Base-by-base conservation (phyloP, 2,888 invertebrate species). In the Abrostola tripartita region DNA sequence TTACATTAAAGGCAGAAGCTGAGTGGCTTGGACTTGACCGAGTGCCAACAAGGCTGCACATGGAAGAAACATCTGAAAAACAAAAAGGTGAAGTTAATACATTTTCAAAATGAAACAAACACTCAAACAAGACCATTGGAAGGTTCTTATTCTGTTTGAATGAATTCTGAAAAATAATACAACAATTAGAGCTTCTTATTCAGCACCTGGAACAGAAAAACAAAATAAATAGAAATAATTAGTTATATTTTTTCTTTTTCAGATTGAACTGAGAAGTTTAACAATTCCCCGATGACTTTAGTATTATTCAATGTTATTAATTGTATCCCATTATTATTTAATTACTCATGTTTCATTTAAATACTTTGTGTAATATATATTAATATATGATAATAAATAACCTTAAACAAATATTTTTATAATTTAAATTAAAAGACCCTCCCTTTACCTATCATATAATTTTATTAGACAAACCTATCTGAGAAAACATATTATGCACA, bases 21-120 rank as follows among this genome's bases (percentile, higher is more conserved):
- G 95, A 95, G 87, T 95, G 95, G 95, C 92, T 94, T 84, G 96
- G 96, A 83, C 95, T 96, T 88, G 96, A 96, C 91, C 95, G 96
- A 89, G 96, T 96, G 87, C 96, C 96, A 85, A 96, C 96, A 85
- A 94, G 96, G 88, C 94, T 96, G 89, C 95, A 94, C 84, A 92
- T 92, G 90, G 94, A 91, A 85, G 93, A 95, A 85, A 86, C 92
- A 92, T 91, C 95, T 94, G 95, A 92, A 95, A 95, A 94, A 88
- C 92, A 94, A 89, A 95, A 94, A 93, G 94, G 95, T 95, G 87
- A 93, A 82, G 79, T 93, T 86, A 92, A 83, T 87, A 88, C 83
- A 79, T 74, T 70, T 78, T 84, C 83, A 80, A 83, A 79, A 78
- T 74, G 81, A 76, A 81, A 60, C 86, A 93, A 91, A 93, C 91